Conservation (phyloP, 2,888 invertebrate genomes). For the Leistus spinibarbis region DNA sequence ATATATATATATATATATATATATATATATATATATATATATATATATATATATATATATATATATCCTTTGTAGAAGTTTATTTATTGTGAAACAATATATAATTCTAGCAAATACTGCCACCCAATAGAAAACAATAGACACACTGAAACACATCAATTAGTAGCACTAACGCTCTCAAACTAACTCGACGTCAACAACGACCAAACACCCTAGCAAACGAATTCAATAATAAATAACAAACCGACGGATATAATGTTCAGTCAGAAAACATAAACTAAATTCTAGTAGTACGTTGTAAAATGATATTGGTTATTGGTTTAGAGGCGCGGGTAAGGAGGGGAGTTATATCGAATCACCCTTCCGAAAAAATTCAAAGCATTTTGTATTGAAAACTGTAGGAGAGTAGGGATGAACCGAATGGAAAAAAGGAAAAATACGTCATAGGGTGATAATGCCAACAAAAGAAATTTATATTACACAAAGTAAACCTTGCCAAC, state of each 20-base stretch:
- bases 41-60: no score
- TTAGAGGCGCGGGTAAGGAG: background rate
- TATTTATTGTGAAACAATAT: no score
- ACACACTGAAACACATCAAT: background rate
- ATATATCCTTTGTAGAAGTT: no score
- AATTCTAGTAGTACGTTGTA: background rate
- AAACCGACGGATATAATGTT: background rate
- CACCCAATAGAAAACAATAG: no score
- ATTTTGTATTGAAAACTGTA: background rate
- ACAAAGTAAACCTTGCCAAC: conserved; percentile 7
- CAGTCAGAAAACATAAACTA: background rate
- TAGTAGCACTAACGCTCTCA: background rate
- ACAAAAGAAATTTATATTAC: conserved; percentile 13
- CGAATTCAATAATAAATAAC: background rate
- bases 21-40: no score
- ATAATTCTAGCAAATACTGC: no score
- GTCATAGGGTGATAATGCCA: conserved; percentile 3
- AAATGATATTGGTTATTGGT: background rate
- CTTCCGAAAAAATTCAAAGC: background rate
- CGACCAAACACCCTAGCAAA: background rate
- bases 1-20: no score
- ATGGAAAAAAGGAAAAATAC: background rate
- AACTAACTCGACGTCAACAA: no score
- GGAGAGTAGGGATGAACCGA: background rate
- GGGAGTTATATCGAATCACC: background rate